These are phyloP conservation scores for Ceyx cyanopectus DNA, from an alignment of 2,113 vertebrate species.

Conservation along the genomic window DNA sequence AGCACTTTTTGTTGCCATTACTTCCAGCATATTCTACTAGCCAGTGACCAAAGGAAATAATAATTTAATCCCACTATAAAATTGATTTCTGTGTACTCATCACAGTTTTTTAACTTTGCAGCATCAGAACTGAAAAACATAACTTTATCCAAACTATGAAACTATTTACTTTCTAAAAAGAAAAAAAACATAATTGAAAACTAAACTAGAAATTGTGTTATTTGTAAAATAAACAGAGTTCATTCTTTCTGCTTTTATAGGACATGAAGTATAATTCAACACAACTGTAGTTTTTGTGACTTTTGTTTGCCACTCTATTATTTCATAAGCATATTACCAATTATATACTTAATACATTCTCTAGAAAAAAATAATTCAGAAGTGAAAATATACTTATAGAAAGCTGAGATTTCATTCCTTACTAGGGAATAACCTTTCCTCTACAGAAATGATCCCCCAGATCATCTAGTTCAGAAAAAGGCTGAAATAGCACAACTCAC, in stretches of 20 bases:
- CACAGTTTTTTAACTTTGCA: conserved; percentile 1
- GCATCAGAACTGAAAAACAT: neutral
- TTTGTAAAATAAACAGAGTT: conserved; percentile 46
- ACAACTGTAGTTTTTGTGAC: conserved; percentile 52
- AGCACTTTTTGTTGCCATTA: conserved; percentile 12
- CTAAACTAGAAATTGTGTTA: conserved; percentile 38
- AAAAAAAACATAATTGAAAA: conserved; percentile 20
- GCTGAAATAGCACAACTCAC: neutral
- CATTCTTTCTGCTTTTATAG: conserved; percentile 22
- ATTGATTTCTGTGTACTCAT: neutral
- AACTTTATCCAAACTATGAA: conserved; percentile 8
- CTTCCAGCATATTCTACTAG: conserved; percentile 6
- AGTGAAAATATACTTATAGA: neutral
- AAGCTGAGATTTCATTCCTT: neutral
- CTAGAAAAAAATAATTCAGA: neutral
- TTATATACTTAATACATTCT: conserved; percentile 3
- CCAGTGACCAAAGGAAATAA: conserved; percentile 12
- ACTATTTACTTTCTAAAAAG: conserved; percentile 39
- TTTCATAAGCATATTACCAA: conserved; percentile 49
- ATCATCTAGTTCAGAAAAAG: neutral
- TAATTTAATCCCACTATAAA: neutral
- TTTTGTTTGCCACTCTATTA: conserved; percentile 35
- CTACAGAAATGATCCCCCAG: neutral
- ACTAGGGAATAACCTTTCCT: neutral
- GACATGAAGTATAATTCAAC: conserved; percentile 46